phyloP scores from a whole-genome alignment of 2,888 invertebrate species.

The Hybos culiciformis region DNA sequence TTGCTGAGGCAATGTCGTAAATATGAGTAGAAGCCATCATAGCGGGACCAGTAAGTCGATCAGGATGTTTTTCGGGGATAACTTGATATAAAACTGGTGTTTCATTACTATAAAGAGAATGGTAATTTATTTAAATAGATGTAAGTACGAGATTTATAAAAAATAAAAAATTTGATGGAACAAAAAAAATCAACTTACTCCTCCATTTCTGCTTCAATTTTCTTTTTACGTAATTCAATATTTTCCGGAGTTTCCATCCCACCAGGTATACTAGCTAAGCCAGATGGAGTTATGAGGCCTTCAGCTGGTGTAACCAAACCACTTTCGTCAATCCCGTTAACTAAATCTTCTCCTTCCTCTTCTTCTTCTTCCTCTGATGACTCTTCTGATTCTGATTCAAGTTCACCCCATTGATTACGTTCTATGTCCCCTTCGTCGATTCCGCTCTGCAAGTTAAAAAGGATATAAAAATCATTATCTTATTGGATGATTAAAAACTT shows the following conservation, averaged over 20 bases:
- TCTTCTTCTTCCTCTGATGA: constrained; percentile 51
- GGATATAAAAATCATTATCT: constrained; percentile 4
- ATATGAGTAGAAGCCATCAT: constrained; percentile 99
- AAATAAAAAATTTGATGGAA: not conserved
- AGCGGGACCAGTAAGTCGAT: constrained; percentile 69
- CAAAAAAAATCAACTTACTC: constrained; percentile 42
- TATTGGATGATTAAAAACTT: too few relatives aligned
- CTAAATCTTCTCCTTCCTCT: constrained; percentile 46
- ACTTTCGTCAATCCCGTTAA: constrained; percentile 50
- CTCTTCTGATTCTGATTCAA: constrained; percentile 69
- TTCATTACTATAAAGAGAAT: constrained; percentile 52
- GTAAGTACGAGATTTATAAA: constrained; percentile 7
- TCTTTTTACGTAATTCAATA: constrained; percentile 93
- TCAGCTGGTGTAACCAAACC: constrained; percentile 89
- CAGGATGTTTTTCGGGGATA: constrained; percentile 84
- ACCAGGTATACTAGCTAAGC: constrained; percentile 77
- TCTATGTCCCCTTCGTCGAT: constrained; percentile 81
- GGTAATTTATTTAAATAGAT: constrained; percentile 4
- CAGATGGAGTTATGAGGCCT: constrained; percentile 88
- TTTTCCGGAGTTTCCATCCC: constrained; percentile 98
- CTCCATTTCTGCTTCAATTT: constrained; percentile 92
- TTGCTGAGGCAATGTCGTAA: constrained; percentile 76
- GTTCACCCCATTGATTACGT: constrained; percentile 90
- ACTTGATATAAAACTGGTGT: constrained; percentile 92
- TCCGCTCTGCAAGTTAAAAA: constrained; percentile 36